Evolutionary conservation across 92 coral and sea anemone species (phyloP).

Genomic region (Palythoa grandis): DNA sequence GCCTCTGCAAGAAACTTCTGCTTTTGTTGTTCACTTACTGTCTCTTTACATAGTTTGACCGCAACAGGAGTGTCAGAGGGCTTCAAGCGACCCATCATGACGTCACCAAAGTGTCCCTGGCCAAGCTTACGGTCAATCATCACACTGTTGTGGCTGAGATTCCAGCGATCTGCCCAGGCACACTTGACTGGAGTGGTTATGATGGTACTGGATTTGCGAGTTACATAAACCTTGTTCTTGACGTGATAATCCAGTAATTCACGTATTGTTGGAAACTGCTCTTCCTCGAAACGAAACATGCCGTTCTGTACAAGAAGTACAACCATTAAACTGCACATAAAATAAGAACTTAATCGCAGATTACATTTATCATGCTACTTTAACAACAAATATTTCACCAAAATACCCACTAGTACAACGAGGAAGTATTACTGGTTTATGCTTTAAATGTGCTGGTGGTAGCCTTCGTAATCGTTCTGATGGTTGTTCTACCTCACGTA

Average conservation of each 20-base stretch:
- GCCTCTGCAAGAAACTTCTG: constrained; percentile 94
- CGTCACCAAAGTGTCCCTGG: constrained; percentile 98
- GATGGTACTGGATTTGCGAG: constrained; percentile 84
- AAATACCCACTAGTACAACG: too few relatives aligned
- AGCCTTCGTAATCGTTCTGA: too few relatives aligned
- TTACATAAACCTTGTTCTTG: constrained; percentile 68
- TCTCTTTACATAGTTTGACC: constrained; percentile 87
- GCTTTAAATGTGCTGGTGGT: too few relatives aligned
- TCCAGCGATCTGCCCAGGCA: constrained; percentile 66
- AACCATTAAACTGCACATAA: too few relatives aligned
- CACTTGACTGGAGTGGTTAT: constrained; percentile 64
- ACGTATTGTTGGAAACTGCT: constrained; percentile 83
- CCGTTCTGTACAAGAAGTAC: constrained; percentile 52
- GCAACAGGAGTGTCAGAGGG: constrained; percentile 82
- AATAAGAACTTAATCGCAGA: too few relatives aligned
- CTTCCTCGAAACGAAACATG: constrained; percentile 86
- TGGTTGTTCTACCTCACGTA: too few relatives aligned
- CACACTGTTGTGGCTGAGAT: constrained; percentile 71
- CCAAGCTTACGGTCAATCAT: constrained; percentile 74
- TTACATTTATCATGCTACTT: too few relatives aligned
- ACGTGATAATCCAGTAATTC: constrained; percentile 81
- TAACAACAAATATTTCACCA: too few relatives aligned
- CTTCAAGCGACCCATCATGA: constrained; percentile 81
- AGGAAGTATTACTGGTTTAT: too few relatives aligned
- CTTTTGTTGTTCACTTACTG: constrained; percentile 70